Base-by-base conservation (phyloP, 2,888 invertebrate genomes). In the Sphaerophoria rueppellii region DNA sequence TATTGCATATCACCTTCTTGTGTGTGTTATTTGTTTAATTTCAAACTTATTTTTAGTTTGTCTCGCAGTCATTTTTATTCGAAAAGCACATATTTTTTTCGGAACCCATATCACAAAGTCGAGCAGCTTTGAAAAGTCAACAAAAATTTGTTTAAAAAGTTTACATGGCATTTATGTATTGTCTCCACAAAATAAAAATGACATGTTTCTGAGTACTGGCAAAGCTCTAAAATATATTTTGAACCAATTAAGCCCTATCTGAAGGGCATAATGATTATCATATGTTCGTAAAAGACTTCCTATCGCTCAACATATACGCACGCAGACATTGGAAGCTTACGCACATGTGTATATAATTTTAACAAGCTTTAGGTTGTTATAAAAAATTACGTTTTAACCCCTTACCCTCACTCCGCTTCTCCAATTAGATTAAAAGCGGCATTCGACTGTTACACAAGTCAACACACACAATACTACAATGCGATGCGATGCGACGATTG, bases 251-350 rank as follows among this genome's bases (percentile, higher is more conserved):
- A 77, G 73, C 61, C 57, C 37, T 54, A 35, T 48, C 54, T 86
- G 86, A 82, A 86, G 86, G 86, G 86, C 82, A 75, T 78, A 82
- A 58, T 82, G 63, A 86, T 82, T 82, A 24, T 24, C 2, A 24
- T 24, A 24, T 24, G 70, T 67, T 40, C 46, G 46, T 50, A 50
- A 14, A 6, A 65, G 71, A 72, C 72, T 46, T 32, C 12, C 43
- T 67, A 72, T 52, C 52, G 46, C 43, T 60, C 40, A 11, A 63
- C 1, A 70, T 55, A 52, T 12, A 69, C 74, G 71, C 60, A 74
- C 11, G 9, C 32, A 52, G 3, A n/a, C 55, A 11, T 16, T 24
- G 4, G 6, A 43, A 9, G 24, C 76, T 65, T 65, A 61, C 73
- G 81, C 61, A 80, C 80, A 69, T 80, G 7, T 58, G 6, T 12